phyloP scores from a whole-genome alignment of 2,113 vertebrate species.

The Psilopogon haemacephalus region DNA sequence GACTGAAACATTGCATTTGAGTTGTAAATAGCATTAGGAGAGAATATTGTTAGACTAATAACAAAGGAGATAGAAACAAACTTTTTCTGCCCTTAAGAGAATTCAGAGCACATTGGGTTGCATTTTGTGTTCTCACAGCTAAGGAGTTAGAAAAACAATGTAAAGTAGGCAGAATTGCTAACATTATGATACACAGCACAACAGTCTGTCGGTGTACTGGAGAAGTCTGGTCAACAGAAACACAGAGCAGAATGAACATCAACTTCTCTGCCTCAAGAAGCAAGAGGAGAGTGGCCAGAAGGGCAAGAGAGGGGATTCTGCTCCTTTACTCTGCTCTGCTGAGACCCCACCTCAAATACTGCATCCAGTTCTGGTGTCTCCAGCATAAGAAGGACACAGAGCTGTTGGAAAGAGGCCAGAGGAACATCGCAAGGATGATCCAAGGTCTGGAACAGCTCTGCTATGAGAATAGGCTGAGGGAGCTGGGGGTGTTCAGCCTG shows the following conservation, averaged over 20 bases:
- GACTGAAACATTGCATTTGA: slow-evolving; percentile 26
- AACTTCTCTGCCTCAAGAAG: not conserved
- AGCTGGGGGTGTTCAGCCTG: no score
- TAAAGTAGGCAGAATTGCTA: not conserved
- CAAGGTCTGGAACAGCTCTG: no score
- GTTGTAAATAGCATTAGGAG: slow-evolving; percentile 25
- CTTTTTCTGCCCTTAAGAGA: slow-evolving; percentile 8
- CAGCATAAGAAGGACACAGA: no score
- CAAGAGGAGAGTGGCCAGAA: not conserved
- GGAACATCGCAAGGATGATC: no score
- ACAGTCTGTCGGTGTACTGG: not conserved
- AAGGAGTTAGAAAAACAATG: slow-evolving; percentile 19
- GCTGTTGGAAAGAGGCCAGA: no score
- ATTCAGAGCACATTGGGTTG: not conserved
- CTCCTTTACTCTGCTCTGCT: no score
- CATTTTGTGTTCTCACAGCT: slow-evolving; percentile 24
- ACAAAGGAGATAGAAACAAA: slow-evolving; percentile 23
- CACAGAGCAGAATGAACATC: not conserved
- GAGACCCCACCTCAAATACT: no score
- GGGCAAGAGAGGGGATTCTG: no score
- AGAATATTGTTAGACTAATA: slow-evolving; percentile 8
- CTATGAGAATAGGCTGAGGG: no score
- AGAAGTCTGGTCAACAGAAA: not conserved
- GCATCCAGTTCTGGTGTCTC: no score
- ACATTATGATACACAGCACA: not conserved